Evolutionary conservation across 2,888 invertebrate genomes (phyloP), one percentile per base, ranked within the genome.

Genomic region (Mycalesis mineus): DNA sequence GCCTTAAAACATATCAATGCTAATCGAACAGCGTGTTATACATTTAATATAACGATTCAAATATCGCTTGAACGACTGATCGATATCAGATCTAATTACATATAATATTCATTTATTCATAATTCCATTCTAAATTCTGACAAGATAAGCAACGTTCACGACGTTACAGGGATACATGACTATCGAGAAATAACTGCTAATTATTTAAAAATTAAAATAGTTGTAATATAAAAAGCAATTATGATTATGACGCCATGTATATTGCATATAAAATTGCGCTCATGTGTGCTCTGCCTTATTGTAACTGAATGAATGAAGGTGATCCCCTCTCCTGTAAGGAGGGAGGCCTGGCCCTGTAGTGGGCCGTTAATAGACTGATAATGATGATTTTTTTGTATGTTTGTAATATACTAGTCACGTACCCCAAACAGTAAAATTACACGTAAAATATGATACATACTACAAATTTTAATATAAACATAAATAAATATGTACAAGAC

Each of bases 401-500:
- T 37, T 42, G 15, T 40, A 36, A 48, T 36, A 40, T 36, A 33
- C 2, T 6, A 31, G 17, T 31, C 51, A 41, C 31, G 40, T 40
- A 41, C 51, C 51, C 40, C 52, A 13, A 52, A 1, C 41, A 31
- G 41, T 40, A 52, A 52, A 17, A n/a, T 8, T 28, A 59, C 56
- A 29, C 47, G 11, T 31, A 33, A 2, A 33, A 31, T 45, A 59
- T 57, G 53, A 78, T 78, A 79, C 70, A 51, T 13, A 62, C 67
- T 69, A 65, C 59, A 51, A 57, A 65, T 68, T 58, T 65, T 40
- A 40, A 29, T 31, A 62, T 63, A 68, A 61, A 65, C 55, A 68
- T 66, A 69, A 70, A 69, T 66, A 65, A 69, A 67, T 65, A 67
- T 66, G 58, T 67, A 66, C 67, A 66, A 33, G 51, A 60, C 61